Percentiles rank a stretch among this genome's conserved stretches.
These are phyloP conservation scores for Erpobdella octoculata DNA, from an alignment of 2,888 invertebrate species.

Conservation along the genomic window DNA sequence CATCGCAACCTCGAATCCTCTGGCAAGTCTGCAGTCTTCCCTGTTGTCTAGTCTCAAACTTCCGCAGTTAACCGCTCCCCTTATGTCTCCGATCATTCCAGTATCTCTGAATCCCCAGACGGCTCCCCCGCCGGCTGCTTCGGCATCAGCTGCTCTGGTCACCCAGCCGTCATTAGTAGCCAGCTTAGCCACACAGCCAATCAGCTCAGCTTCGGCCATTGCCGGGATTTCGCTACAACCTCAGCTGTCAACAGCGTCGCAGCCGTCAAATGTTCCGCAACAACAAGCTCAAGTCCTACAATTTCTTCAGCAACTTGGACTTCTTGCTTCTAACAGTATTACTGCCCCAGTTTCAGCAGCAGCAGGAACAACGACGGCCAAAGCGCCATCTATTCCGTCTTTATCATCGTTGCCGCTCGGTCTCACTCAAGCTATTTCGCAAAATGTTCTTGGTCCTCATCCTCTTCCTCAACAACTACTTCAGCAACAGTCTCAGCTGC, in stretches of 20 bases:
- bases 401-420: not conserved
- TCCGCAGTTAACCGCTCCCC: constrained; percentile 6
- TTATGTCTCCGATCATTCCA: constrained; percentile 14
- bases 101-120: not conserved
- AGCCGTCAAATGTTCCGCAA: not conserved
- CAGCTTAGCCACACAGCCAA: not conserved
- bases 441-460: not conserved
- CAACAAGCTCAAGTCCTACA: constrained; percentile 11
- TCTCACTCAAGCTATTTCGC: not conserved
- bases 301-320: constrained; percentile 6
- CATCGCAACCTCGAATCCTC: not conserved
- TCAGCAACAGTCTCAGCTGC: not conserved
- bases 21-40: constrained; percentile 6
- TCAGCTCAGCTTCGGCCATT: not conserved
- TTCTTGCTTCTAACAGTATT: not conserved
- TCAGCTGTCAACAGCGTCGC: not conserved
- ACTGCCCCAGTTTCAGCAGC: constrained; percentile 14
- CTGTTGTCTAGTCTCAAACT: constrained; percentile 7
- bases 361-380: not conserved
- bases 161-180: too few species aligned
- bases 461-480: not conserved
- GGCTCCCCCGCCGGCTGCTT: not conserved
- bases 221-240: not conserved
- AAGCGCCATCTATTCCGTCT: not conserved
- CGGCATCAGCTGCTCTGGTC: not conserved